Base-by-base conservation (phyloP, 1,140 invertebrate genomes). In the Spodoptera frugiperda region DNA sequence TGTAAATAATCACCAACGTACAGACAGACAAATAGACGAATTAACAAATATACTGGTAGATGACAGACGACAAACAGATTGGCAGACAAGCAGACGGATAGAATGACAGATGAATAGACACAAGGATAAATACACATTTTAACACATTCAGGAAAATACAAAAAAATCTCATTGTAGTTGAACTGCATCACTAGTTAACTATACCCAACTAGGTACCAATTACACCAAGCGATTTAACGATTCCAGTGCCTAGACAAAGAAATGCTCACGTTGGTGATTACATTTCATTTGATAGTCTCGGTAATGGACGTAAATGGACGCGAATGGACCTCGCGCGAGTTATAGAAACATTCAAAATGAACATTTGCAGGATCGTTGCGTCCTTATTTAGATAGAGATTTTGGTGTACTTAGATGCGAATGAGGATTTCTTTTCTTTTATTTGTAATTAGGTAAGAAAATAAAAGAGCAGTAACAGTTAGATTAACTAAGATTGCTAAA, bases 221-320 rank as follows among this genome's bases (percentile, higher is more conserved):
- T 65, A 49, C 17, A 46, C 12, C 54, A 9, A 55, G 9, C 53
- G 33, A 70, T 72, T 72, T 59, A 72, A n/a, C 25, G 53, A 48
- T 44, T 55, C 46, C 49, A 54, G 33, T 30, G 33, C 33, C 33
- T 39, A 54, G 51, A 57, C 33, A 71, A 71, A 71, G 51, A 30
- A 33, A 72, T 39, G 39, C 17, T 72, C 53, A 55, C 46, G 53
- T 46, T 21, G n/a, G 53, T n/a, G 70, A 72, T 72, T 72, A 72
- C 70, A 72, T 72, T 72, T 72, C 53, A 59, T 72, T 72, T 72
- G 54, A 72, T 57, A 15, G 70, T 17, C 53, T 44, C 12, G 15
- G 39, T 72, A 72, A 72, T 72, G 70, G 70, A 72, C 53, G 53
- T 15, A 59, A 72, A 72, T 44, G 57, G 57, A 44, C 30, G n/a